Evolutionary conservation across 2,797 vertebrate genomes (phyloP).

Genomic region (Adelosebastes latens): DNA sequence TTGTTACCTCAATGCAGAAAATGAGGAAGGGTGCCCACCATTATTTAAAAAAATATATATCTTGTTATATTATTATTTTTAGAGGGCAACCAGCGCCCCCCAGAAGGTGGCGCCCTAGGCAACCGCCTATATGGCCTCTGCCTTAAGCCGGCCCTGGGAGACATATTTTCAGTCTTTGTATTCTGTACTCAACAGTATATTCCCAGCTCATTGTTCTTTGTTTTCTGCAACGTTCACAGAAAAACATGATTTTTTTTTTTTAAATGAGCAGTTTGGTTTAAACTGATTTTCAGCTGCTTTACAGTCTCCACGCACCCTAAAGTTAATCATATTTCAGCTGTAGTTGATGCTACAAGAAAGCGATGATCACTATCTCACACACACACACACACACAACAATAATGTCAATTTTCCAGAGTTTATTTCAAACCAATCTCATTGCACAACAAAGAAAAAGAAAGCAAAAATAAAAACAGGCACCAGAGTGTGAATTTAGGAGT

Average conservation of each 20-base stretch:
- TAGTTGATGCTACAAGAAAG: background rate
- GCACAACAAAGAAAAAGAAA: background rate
- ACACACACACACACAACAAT: background rate
- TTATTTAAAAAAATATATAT: no score
- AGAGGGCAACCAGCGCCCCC: no score
- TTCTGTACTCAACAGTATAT: background rate
- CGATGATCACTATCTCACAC: background rate
- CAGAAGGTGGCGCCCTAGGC: no score
- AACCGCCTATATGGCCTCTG: no score
- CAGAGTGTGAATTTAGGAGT: background rate
- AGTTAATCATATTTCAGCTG: no score
- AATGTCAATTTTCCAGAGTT: background rate
- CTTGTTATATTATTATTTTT: no score
- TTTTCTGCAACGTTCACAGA: background rate
- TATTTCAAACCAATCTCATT: background rate
- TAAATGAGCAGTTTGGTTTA: background rate
- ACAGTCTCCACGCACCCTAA: background rate
- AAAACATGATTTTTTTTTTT: background rate
- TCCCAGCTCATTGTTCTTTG: background rate
- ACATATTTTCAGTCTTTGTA: background rate
- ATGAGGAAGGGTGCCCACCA: no score
- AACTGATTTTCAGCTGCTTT: background rate
- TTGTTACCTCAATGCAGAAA: no score
- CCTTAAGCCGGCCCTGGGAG: no score
- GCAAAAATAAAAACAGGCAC: background rate